phyloP scores from a whole-genome alignment of 2,888 invertebrate genomes.

The Aporophyla nigra region DNA sequence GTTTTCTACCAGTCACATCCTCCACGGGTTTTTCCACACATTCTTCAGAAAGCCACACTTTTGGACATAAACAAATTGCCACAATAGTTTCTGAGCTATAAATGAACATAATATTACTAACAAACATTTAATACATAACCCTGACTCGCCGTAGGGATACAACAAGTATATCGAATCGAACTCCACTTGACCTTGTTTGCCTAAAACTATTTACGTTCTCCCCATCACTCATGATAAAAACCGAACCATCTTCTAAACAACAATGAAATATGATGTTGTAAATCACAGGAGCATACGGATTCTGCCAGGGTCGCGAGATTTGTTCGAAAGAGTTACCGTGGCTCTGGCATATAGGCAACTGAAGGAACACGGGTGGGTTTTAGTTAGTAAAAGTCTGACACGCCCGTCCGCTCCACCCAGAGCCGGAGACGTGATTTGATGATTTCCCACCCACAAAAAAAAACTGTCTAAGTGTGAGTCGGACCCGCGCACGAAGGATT shows the following conservation, averaged over 20 bases:
- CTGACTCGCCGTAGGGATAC: too few relatives aligned
- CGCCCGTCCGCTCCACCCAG: too few relatives aligned
- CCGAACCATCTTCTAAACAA: conserved; percentile 14
- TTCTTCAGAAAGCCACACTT: neutral
- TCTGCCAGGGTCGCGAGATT: too few relatives aligned
- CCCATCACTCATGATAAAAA: conserved; percentile 1
- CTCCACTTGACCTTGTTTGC: conserved; percentile 5
- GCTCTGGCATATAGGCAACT: too few relatives aligned
- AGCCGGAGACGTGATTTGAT: too few relatives aligned
- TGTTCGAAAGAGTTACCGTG: too few relatives aligned
- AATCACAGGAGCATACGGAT: neutral
- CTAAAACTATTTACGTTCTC: neutral
- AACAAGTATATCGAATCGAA: neutral
- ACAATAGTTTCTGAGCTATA: neutral
- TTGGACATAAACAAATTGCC: neutral
- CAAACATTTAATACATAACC: neutral
- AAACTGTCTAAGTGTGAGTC: too few relatives aligned
- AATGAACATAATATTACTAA: neutral
- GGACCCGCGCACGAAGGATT: too few relatives aligned
- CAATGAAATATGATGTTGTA: conserved; percentile 12
- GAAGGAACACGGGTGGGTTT: too few relatives aligned
- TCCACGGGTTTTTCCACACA: neutral
- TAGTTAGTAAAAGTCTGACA: too few relatives aligned
- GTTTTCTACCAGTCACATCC: too few relatives aligned
- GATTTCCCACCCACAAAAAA: too few relatives aligned